phyloP scores from a whole-genome alignment of 2,113 vertebrate species.

The Dasypus novemcinctus region DNA sequence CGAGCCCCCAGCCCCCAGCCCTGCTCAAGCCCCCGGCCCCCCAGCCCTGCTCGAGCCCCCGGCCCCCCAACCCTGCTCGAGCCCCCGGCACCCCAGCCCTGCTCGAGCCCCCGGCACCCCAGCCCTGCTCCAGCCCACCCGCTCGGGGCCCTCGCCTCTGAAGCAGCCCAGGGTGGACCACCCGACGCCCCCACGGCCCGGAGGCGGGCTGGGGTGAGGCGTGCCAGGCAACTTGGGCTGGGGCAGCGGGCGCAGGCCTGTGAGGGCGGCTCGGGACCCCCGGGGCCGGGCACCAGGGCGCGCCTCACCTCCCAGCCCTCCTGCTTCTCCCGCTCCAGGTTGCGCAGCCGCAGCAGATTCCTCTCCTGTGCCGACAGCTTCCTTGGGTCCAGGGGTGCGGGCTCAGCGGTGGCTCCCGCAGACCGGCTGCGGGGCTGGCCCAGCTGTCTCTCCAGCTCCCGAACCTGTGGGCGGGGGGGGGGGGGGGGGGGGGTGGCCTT shows the following conservation, averaged over 20 bases:
- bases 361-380: conserved; percentile 86
- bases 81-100: no score
- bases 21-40: no score
- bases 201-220: neutral
- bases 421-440: conserved; percentile 79
- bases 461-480: conserved; percentile 83
- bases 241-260: accelerated
- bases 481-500: no score
- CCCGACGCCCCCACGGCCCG: neutral
- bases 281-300: no score
- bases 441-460: conserved; percentile 92
- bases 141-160: neutral
- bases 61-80: no score
- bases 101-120: no score
- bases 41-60: no score
- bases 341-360: conserved; percentile 88
- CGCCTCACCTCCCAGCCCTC: conserved; percentile 88
- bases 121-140: no score
- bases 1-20: no score
- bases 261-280: no score
- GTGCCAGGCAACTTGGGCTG: neutral
- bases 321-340: conserved; percentile 90
- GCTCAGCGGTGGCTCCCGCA: conserved; percentile 73
- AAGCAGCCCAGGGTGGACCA: neutral
- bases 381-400: conserved; percentile 66